Base-by-base conservation (phyloP, 2,888 invertebrate genomes). In the Drosophila prolongata region DNA sequence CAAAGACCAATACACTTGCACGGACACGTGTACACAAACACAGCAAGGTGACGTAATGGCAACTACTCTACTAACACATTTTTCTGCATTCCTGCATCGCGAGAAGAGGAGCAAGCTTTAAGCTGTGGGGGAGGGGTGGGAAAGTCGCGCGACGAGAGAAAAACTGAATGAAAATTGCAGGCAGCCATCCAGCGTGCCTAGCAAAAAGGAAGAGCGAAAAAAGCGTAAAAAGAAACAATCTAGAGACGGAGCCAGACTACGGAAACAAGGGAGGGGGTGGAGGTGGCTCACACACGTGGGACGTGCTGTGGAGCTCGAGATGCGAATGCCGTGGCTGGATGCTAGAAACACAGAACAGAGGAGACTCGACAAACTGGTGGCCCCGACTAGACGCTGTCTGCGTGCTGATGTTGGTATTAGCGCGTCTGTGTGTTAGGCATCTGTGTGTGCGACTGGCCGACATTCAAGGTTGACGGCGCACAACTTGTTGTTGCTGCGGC, bases 61-160 rank as follows among this genome's bases (percentile, higher is more conserved):
- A 92, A 91, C 91, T 91, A 91, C 92, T 91, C 91, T 91, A 91
- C 91, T 91, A 91, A 91, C 91, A 91, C 91, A 91, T 91, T 91
- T 91, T 91, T 90, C 91, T 92, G 90, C 90, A 90, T 90, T 91
- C 90, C 90, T 89, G 78, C 86, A 83, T 79, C 88, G 77, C 76
- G 50, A 43, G 16, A 8, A 35, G 62, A 19, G 19, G 42, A 3
- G 13, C 16, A 14, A 9, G 35, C 35, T 5, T 37, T n/a, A 10
- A 27, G 56, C 35, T 35, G 56, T n/a, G 34, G 60, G 19, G 37
- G 60, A 10, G 5, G 44, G 11, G 57, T 16, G 47, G 50, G 69
- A 69, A 70, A 68, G 68, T 69, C 69, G 58, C 38, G 56, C 61
- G 37, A 62, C 53, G 58, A 77, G 61, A 77, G 64, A 76, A 76